These are phyloP conservation scores for Sisor rabdophorus DNA, from an alignment of 2,113 vertebrate genomes.

Conservation along the genomic window DNA sequence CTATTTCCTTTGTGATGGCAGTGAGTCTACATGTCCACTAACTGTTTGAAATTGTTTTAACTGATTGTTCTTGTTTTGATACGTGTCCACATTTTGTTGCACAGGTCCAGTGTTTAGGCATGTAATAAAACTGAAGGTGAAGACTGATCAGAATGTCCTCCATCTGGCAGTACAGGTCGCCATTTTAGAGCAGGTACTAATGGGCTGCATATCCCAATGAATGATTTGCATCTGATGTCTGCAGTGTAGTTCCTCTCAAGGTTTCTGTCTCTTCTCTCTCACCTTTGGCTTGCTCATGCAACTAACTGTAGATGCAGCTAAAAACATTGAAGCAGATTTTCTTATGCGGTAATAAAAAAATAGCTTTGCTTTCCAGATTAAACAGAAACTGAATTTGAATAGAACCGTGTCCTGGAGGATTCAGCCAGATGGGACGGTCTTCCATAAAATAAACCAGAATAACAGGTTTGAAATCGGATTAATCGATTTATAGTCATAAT, in stretches of 20 bases:
- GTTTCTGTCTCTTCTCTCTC: too few species aligned
- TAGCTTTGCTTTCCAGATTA: neutral
- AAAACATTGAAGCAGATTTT: neutral
- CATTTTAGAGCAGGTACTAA: constrained; percentile 25
- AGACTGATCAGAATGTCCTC: neutral
- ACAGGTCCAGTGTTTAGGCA: neutral
- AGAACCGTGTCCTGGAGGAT: constrained; percentile 4
- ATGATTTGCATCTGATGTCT: too few species aligned
- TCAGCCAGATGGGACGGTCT: constrained; percentile 23
- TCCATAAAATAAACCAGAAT: neutral
- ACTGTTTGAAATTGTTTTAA: too few species aligned
- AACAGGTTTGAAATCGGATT: too few species aligned
- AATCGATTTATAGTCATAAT: too few species aligned
- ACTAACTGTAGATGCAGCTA: neutral
- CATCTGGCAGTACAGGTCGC: neutral
- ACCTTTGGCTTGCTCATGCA: too few species aligned
- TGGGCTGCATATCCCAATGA: too few species aligned
- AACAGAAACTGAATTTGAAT: neutral
- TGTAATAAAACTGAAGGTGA: constrained; percentile 11
- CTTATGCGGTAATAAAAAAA: neutral
- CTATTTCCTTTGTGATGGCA: constrained; percentile 28
- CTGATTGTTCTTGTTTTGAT: neutral
- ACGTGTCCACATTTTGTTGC: neutral
- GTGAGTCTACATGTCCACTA: constrained; percentile 5
- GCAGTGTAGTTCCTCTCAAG: neutral